Evolutionary conservation across 2,888 invertebrate genomes (phyloP).

Genomic region (Microplitis deprimator): DNA sequence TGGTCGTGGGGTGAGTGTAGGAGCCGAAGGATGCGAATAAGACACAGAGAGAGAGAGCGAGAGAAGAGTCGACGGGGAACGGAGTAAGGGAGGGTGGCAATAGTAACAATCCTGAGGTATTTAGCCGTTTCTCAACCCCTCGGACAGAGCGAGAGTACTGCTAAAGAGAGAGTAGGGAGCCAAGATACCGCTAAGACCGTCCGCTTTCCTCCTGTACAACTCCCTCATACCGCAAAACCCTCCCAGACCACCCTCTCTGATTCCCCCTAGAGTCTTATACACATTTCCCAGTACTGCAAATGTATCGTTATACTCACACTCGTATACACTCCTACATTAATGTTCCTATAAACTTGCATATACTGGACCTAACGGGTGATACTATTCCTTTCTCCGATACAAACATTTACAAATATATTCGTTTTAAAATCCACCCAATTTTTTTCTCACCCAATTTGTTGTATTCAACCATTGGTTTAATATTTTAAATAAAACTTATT

Average conservation of each 20-base stretch:
- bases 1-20: slow-evolving; percentile 41
- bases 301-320: slow-evolving; percentile 53
- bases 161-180: slow-evolving; percentile 52
- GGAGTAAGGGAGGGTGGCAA: slow-evolving; percentile 61
- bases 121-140: slow-evolving; percentile 62
- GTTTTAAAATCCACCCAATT: too few species aligned
- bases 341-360: slow-evolving; percentile 49
- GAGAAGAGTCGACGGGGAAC: slow-evolving; percentile 21
- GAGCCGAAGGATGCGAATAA: slow-evolving; percentile 44
- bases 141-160: slow-evolving; percentile 54
- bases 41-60: slow-evolving; percentile 17
- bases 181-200: slow-evolving; percentile 71
- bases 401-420: too few species aligned
- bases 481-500: too few species aligned
- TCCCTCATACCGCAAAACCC: slow-evolving; percentile 53
- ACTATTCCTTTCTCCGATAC: slow-evolving; percentile 37
- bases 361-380: slow-evolving; percentile 57
- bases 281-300: slow-evolving; percentile 45
- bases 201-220: slow-evolving; percentile 65
- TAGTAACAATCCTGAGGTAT: slow-evolving; percentile 72
- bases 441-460: too few species aligned
- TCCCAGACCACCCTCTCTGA: slow-evolving; percentile 49
- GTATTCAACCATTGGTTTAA: too few species aligned
- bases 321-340: slow-evolving; percentile 43
- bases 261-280: slow-evolving; percentile 35